Evolutionary conservation across 2,888 invertebrate species (phyloP), one percentile per base, ranked within the genome.

Genomic region (Athalia rosae): DNA sequence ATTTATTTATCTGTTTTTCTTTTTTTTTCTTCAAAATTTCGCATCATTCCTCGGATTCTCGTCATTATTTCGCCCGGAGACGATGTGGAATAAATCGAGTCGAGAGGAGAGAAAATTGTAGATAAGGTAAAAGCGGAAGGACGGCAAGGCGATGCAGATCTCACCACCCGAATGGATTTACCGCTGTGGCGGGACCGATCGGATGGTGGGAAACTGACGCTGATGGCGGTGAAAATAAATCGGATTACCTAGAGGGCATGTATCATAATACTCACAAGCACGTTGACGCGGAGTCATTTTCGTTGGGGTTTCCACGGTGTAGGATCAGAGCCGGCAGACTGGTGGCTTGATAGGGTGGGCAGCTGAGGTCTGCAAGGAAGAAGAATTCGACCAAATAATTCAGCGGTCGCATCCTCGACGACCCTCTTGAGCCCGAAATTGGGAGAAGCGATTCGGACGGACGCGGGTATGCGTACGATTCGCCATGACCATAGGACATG

Each of bases 241-340:
- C 8, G 8, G 4, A 5, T n/a, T 53, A 15, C 67, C 67, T 9
- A 64, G 9, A 67, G 71, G 58, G 56, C 45, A 71, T 41, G 28
- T 63, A 43, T 41, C 9, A 43, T 66, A 66, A 50, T 81, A 86
- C 86, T 86, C 76, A 85, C 86, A 69, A 73, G 48, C 61, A 81
- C 62, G 79, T 79, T 63, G 82, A 63, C 53, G 82, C 82, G 56
- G 64, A 79, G 77, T 84, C 84, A 80, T 84, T 80, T 41, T 83
- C 82, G 64, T 86, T 85, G 56, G 84, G 81, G 73, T 82, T 79
- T 9, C 82, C 81, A 58, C 78, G 83, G 66, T 28, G 28, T 28
- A 84, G 81, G 62, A 84, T 81, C 11, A 88, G 82, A 53, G 82
- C 85, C 9, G 88, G 87, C 79, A 88, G 85, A 74, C 88, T 88